Evolutionary conservation across 2,888 invertebrate genomes (phyloP).

Genomic region (Papilio demoleus): DNA sequence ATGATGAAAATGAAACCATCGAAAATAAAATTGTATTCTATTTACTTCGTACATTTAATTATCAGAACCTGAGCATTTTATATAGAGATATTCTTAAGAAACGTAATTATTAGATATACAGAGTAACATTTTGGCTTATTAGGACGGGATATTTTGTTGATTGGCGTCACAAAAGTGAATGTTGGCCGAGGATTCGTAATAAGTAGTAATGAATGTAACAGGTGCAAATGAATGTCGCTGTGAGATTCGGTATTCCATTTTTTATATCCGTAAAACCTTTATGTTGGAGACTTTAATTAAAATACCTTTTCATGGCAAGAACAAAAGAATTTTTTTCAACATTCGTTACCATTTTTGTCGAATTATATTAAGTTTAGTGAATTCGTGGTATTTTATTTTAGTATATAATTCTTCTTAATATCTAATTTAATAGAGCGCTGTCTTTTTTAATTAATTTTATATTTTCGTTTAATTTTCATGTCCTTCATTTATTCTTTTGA

Average conservation of each 20-base stretch:
- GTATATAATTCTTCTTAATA: too few species aligned
- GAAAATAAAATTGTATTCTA: too few species aligned
- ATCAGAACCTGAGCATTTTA: neutral
- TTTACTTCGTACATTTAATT: too few species aligned
- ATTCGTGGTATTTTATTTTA: too few species aligned
- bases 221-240: neutral
- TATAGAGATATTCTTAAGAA: neutral
- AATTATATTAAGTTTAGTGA: too few species aligned
- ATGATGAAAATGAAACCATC: too few species aligned
- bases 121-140: slow-evolving; percentile 1
- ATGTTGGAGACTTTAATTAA: slow-evolving; percentile 19
- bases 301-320: slow-evolving; percentile 5
- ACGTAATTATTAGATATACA: neutral
- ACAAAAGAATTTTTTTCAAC: slow-evolving; percentile 1
- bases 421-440: too few species aligned
- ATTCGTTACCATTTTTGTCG: neutral
- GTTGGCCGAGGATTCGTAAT: slow-evolving; percentile 11
- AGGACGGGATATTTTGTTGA: slow-evolving; percentile 7
- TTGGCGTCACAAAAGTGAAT: slow-evolving; percentile 11
- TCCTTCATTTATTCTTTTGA: too few species aligned
- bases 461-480: too few species aligned
- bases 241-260: slow-evolving; percentile 23
- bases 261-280: slow-evolving; percentile 15
- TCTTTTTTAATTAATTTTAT: too few species aligned
- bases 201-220: slow-evolving; percentile 14